Base-by-base conservation (phyloP, 2,888 invertebrate species). In the Rosalia funebris region DNA sequence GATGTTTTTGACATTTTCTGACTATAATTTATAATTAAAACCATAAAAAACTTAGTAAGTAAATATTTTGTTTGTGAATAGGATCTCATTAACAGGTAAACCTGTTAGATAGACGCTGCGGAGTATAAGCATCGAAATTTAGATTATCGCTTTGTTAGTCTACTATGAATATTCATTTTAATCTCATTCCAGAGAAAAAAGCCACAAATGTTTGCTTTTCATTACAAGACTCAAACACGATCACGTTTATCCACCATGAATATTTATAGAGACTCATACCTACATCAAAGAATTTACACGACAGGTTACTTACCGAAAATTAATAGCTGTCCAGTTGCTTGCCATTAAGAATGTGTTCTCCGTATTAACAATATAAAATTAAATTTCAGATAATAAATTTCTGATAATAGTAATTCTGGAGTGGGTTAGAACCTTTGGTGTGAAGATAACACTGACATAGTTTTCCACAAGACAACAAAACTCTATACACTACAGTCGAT, bases 81-180 rank as follows among this genome's bases (percentile, higher is more conserved):
- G n/a, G n/a, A n/a, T n/a, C n/a, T n/a, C 17, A 50, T 50, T 37
- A 50, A 36, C 17, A 50, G 19, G 17, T 36, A 50, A 50, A 50
- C 16, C 10, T 11, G 34, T 3, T 34, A 31, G 9, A 31, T 9
- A 31, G 12, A 36, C 36, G 36, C 7, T 25, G 4, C n/a, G 14
- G 46, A 11, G 25, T 15, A 25, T 32, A 46, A 46, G 46, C 46
- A 1, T 39, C 31, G 14, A 14, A 12, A 50, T 32, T 37, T 15
- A 50, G 37, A 50, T 37, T 15, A 32, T 16, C 15, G 32, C 16
- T 44, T 42, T 42, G 36, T 20, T 34, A 31, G 11, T 19, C 11
- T 32, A n/a, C 12, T 11, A 55, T 55, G 46, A 55, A 46, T 55
- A 55, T 55, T 55, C 45, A 55, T 55, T 50, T 50, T 19, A 37